Conservation (phyloP, 2,888 invertebrate species). For the Sarcophaga variegata region DNA sequence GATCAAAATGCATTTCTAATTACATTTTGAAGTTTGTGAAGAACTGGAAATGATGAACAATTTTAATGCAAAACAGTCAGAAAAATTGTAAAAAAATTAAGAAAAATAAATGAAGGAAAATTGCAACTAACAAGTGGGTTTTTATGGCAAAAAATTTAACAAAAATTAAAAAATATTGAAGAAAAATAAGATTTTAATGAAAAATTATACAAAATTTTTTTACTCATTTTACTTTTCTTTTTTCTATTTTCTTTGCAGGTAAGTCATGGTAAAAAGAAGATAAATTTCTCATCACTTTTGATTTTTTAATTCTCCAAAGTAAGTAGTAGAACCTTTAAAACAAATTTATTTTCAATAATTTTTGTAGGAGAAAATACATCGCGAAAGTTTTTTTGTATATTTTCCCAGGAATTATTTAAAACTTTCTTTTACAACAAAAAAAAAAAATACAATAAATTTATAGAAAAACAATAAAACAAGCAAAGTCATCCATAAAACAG, state of each 20-base stretch:
- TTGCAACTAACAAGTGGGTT: background rate
- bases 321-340: background rate
- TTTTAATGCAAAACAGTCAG: background rate
- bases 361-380: background rate
- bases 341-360: constrained; percentile 5
- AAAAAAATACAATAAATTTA: background rate
- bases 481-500: background rate
- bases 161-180: background rate
- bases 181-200: background rate
- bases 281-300: background rate
- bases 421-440: background rate
- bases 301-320: background rate
- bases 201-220: background rate
- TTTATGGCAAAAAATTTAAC: background rate
- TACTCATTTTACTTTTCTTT: background rate
- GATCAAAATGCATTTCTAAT: constrained; percentile 59
- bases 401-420: background rate
- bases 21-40: constrained; percentile 44
- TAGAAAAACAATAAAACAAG: background rate
- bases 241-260: constrained; percentile 36
- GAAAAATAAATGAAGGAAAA: background rate
- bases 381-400: background rate
- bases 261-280: background rate
- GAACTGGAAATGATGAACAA: too few species aligned
- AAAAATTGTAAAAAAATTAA: background rate